Conservation (phyloP, 2,888 invertebrate species). For the Capitulum mitella region DNA sequence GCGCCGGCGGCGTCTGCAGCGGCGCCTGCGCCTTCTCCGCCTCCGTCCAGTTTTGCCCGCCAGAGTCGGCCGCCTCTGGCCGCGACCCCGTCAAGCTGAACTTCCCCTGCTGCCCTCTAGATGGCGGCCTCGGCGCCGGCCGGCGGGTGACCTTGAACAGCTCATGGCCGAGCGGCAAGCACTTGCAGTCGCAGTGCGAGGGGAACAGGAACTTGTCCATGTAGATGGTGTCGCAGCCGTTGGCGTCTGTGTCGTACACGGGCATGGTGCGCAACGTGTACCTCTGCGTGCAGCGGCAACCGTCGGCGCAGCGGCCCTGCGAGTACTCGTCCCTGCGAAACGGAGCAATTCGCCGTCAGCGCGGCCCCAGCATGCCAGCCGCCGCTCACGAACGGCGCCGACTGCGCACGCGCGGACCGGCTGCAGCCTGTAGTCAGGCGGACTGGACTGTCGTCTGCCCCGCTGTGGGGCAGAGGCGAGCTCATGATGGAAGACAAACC, state of each 20-base stretch:
- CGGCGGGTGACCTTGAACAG: not conserved
- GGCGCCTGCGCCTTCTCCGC: not conserved
- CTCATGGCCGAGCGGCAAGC: not conserved
- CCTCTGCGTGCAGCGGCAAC: not conserved
- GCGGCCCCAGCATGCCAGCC: too few species aligned
- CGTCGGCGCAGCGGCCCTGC: not conserved
- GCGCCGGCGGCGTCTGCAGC: not conserved
- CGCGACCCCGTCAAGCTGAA: not conserved
- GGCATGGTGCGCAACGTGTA: constrained; percentile 14
- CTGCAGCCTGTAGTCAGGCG: too few species aligned
- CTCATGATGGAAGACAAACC: too few species aligned
- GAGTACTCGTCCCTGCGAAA: not conserved
- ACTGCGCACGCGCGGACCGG: too few species aligned
- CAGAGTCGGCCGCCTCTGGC: not conserved
- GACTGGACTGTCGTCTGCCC: too few species aligned
- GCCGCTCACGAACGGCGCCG: too few species aligned
- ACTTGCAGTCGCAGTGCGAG: constrained; percentile 19
- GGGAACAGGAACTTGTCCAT: constrained; percentile 22
- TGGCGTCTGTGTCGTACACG: not conserved
- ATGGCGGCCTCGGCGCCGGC: not conserved
- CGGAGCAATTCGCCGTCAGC: too few species aligned
- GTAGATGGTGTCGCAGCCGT: constrained; percentile 22
- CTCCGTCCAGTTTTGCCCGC: not conserved
- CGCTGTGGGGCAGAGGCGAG: too few species aligned
- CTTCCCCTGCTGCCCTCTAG: not conserved